Conservation (phyloP, 2,888 invertebrate genomes). For the Ectemnius lituratus region DNA sequence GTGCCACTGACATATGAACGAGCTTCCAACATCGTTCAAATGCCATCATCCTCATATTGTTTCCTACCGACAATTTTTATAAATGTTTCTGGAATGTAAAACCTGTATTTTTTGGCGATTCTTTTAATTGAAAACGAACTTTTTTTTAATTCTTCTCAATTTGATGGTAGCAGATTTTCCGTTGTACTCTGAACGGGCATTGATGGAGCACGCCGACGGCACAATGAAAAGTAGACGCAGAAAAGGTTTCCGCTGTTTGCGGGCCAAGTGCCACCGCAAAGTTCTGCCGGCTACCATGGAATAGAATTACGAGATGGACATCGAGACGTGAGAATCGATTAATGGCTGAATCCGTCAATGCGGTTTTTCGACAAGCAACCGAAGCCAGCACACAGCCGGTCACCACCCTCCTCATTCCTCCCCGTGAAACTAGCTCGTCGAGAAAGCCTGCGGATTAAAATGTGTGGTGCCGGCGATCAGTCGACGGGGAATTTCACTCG, state of each 20-base stretch:
- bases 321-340: slow-evolving; percentile 65
- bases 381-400: too few relatives aligned
- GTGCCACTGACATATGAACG: slow-evolving; percentile 42
- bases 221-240: slow-evolving; percentile 58
- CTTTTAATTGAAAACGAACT: neutral
- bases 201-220: slow-evolving; percentile 20
- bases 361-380: slow-evolving; percentile 55
- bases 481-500: neutral
- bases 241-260: slow-evolving; percentile 70
- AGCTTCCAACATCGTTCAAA: slow-evolving; percentile 12
- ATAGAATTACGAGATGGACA: slow-evolving; percentile 65
- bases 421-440: slow-evolving; percentile 9
- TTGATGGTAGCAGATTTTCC: neutral
- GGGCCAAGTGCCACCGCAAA: slow-evolving; percentile 66
- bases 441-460: slow-evolving; percentile 15
- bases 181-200: neutral
- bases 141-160: neutral
- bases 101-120: neutral
- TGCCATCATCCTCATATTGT: neutral
- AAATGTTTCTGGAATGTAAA: too few relatives aligned
- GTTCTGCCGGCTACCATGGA: slow-evolving; percentile 63
- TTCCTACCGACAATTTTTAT: too few relatives aligned
- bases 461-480: neutral
- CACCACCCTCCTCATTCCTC: too few relatives aligned
- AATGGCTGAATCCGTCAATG: slow-evolving; percentile 67